A percentile compares a stretch with the other conserved stretches of the same genome.
phyloP scores from a whole-genome alignment of 2,797 vertebrate species.

The Gorsachius magnificus region DNA sequence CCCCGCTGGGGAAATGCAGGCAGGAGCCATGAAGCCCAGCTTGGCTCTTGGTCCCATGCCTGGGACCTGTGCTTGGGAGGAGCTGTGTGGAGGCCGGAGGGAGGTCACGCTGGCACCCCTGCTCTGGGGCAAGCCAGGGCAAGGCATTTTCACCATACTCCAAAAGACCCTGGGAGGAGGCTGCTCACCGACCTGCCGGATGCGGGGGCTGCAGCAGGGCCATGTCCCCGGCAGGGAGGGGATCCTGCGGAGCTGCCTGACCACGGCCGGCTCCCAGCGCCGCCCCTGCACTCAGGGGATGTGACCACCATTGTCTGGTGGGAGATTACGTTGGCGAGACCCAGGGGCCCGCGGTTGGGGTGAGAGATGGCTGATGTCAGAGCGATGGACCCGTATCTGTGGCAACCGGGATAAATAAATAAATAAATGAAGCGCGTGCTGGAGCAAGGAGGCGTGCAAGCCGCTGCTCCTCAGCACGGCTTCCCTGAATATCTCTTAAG shows the following conservation, averaged over 20 bases:
- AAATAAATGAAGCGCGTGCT: slow-evolving; percentile 31
- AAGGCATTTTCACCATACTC: accelerated
- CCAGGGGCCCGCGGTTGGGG: neutral
- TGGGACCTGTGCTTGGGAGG: accelerated
- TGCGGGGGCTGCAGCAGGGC: neutral
- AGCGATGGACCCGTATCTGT: slow-evolving; percentile 64
- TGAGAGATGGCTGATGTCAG: slow-evolving; percentile 67
- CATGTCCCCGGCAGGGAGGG: accelerated
- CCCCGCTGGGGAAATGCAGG: accelerated
- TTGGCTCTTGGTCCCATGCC: accelerated
- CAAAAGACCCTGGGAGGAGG: neutral
- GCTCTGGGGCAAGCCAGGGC: accelerated
- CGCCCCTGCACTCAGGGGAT: neutral
- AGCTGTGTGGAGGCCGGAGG: accelerated
- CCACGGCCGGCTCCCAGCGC: accelerated
- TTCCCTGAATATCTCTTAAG: slow-evolving; percentile 19
- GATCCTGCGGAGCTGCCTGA: neutral
- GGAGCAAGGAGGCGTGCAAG: slow-evolving; percentile 16
- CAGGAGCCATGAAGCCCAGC: accelerated
- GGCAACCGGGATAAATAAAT: slow-evolving; percentile 64
- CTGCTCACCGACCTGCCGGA: accelerated
- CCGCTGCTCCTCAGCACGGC: neutral
- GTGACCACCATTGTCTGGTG: neutral
- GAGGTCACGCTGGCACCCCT: accelerated
- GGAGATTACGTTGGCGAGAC: neutral